A percentile compares a stretch with the other conserved stretches of the same genome.
These are phyloP conservation scores for Eupsilia transversa DNA, from an alignment of 2,888 invertebrate species.

Conservation along the genomic window DNA sequence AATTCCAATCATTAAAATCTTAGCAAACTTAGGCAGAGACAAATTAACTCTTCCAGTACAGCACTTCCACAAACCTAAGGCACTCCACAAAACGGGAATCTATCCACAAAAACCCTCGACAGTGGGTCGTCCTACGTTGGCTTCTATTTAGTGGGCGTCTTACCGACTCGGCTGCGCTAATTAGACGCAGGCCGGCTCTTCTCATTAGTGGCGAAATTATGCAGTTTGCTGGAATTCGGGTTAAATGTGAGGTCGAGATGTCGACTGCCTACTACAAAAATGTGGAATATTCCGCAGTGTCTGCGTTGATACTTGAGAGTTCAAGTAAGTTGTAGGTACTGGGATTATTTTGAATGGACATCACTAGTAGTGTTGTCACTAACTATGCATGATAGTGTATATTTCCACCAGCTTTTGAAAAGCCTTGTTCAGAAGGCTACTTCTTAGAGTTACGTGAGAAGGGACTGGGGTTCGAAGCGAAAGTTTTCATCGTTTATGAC, in stretches of 20 bases:
- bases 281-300: slow-evolving; percentile 72
- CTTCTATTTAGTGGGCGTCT: slow-evolving; percentile 87
- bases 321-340: background rate
- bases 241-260: slow-evolving; percentile 86
- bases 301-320: slow-evolving; percentile 59
- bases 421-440: too few relatives aligned
- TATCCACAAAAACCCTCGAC: slow-evolving; percentile 41
- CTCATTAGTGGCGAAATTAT: slow-evolving; percentile 90
- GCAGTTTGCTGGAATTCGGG: slow-evolving; percentile 88
- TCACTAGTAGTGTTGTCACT: background rate
- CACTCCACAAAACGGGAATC: slow-evolving; percentile 31
- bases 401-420: background rate
- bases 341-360: background rate
- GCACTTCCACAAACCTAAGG: background rate
- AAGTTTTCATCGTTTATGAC: background rate
- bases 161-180: slow-evolving; percentile 87
- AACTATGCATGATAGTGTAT: background rate
- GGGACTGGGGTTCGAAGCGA: background rate
- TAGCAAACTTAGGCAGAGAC: background rate
- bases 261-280: slow-evolving; percentile 76
- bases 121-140: slow-evolving; percentile 66
- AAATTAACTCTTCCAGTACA: background rate
- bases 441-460: background rate
- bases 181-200: slow-evolving; percentile 87
- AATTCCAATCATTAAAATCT: too few relatives aligned